These are phyloP conservation scores for Bos indicus DNA, from an alignment of 2,113 vertebrate species.

Conservation along the genomic window DNA sequence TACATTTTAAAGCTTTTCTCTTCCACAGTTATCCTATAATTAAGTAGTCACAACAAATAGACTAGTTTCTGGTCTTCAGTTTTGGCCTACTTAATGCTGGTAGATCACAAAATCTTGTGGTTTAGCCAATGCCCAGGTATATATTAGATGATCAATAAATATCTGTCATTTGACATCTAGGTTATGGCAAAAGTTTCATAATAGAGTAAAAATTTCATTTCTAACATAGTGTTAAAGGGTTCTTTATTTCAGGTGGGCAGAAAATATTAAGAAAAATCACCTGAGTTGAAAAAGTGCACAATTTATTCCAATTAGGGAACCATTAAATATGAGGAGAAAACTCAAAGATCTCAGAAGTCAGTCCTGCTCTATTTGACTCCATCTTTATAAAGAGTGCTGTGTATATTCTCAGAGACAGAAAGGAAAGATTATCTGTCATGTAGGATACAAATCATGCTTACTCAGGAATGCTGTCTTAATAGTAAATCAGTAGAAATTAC, in stretches of 20 bases:
- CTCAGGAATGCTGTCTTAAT: slow-evolving; percentile 58
- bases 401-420: slow-evolving; percentile 43
- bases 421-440: slow-evolving; percentile 56
- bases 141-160: background rate
- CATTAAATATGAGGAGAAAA: background rate
- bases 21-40: background rate
- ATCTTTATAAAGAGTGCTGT: background rate
- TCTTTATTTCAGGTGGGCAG: background rate
- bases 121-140: background rate
- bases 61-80: background rate
- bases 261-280: slow-evolving; percentile 1
- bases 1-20: background rate
- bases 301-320: background rate
- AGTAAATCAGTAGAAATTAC: slow-evolving; percentile 71
- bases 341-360: background rate
- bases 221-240: background rate
- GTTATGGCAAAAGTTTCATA: background rate
- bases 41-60: background rate
- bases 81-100: background rate
- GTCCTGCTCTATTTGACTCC: background rate
- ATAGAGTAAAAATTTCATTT: background rate
- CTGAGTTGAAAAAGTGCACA: background rate
- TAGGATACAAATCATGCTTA: slow-evolving; percentile 60
- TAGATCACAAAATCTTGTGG: background rate
- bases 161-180: background rate